Evolutionary conservation across 2,888 invertebrate genomes (phyloP).

Genomic region (Halocaridina rubra): DNA sequence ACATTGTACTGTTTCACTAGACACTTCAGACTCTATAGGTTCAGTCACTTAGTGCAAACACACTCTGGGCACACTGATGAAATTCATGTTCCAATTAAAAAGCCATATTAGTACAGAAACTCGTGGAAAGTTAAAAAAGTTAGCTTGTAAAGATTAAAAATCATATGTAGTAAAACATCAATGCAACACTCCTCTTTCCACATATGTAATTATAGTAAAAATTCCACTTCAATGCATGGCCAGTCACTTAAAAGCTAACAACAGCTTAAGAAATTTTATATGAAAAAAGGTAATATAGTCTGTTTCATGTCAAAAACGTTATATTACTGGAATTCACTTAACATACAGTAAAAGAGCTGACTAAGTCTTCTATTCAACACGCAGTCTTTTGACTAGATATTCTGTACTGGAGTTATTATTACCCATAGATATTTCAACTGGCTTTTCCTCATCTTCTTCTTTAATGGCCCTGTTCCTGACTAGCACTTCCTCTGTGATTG

Average conservation of each 20-base stretch:
- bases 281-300: not conserved
- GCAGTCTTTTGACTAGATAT: constrained; percentile 34
- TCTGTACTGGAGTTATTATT: constrained; percentile 4
- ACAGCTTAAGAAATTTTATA: no score
- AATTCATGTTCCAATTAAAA: no score
- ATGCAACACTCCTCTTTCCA: no score
- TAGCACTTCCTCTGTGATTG: constrained; percentile 50
- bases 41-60: no score
- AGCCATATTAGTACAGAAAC: no score
- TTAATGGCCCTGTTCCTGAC: constrained; percentile 39
- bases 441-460: constrained; percentile 41
- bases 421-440: constrained; percentile 17
- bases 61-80: no score
- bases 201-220: not conserved
- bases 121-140: no score
- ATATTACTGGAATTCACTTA: not conserved
- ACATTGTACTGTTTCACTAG: no score
- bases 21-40: no score
- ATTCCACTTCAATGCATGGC: not conserved
- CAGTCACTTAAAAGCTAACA: not conserved
- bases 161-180: no score
- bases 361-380: constrained; percentile 22
- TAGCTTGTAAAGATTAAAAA: no score
- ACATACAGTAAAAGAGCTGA: not conserved
- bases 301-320: not conserved